Evolutionary conservation across 2,113 vertebrate genomes (phyloP), one percentile per base, ranked within the genome.

Genomic region (Equus przewalskii): DNA sequence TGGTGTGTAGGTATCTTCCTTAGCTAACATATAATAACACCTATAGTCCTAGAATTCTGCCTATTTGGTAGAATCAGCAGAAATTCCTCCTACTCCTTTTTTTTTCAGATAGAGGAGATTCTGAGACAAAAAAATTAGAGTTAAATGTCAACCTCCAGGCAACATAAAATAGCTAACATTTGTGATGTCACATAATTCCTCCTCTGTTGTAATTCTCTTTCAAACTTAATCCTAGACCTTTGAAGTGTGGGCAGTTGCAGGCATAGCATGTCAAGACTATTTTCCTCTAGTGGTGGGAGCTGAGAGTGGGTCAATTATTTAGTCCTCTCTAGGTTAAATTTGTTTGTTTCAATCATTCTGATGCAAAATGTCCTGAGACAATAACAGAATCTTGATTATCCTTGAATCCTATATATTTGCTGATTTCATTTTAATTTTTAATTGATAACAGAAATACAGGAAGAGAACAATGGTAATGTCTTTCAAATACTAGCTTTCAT

Each of bases 141-240:
- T 91, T 87, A 80, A 54, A 84, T 67, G 21, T 70, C 28, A 76
- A 46, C 69, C 22, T 33, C 12, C 6, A 89, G 36, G 70, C 36
- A 96, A 56, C 18, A 49, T 54, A 91, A 92, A 89, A 13, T 83
- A 56, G 73, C 73, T 51, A 65, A 46, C 15, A 91, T 97, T 85
- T 82, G 15, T 89, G 73, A 76, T 15, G 49, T 46, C 26, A 82
- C 21, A 51, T 44, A 41, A 41, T 89, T 18, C 73, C 22, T 86
- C 36, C 94, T 73, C 18, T 92, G 64, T 69, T 91, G 30, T 21
- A 70, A 49, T 94, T 97, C 49, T 82, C n/a, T 89, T 95, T 51
- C 49, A 80, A 60, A 30, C 18, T 54, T 89, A 89, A 60, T 84
- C 46, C 28, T 89, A 80, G 51, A 58, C 2, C 30, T 16, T 88